Base-by-base conservation (phyloP, 2,113 vertebrate species). In the Zootoca vivipara region DNA sequence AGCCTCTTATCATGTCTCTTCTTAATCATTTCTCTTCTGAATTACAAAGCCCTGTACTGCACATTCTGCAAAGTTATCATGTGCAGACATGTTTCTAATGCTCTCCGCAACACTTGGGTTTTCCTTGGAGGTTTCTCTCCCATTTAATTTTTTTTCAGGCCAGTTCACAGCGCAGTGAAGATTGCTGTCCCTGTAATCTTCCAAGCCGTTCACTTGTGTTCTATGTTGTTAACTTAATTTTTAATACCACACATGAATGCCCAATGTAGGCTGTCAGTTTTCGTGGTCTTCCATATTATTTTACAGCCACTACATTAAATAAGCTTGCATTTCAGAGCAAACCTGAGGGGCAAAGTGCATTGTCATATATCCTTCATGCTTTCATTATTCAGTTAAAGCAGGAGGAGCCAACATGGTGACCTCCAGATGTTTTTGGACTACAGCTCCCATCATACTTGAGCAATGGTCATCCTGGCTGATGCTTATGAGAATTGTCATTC, bases 231-330 rank as follows among this genome's bases (percentile, higher is more conserved):
- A 0, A 0, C 46, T 94, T 89, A 92, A 93, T 89, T 89, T 93
- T 94, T 93, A 92, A 92, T 90, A 92, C 7, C 52, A 69, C 92
- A 78, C 85, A 88, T 90, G 86, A 73, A 90, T 42, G 40, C 70
- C 62, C 3, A 0, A 88, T 90, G 90, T 92, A 89, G 83, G 40
- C 89, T 90, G 87, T 90, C 89, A 65, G 0, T 3, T 88, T 90
- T 84, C 88, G 86, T 91, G 83, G 82, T 10, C 22, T 1, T 58
- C 82, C 93, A 22, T 16, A 90, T 93, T 89, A 93, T 93, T 93
- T 85, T 93, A 38, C 30, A 90, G 22, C 6, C 2, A 12, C 16
- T 65, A 79, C 42, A 20, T 87, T 78, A 89, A 93, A 90, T 75
- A 89, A 89, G 65, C 15, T 86, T 28, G 35, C 70, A 83, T 93